These are phyloP conservation scores for Limnodromus scolopaceus DNA, from an alignment of 2,797 vertebrate species.

Conservation along the genomic window DNA sequence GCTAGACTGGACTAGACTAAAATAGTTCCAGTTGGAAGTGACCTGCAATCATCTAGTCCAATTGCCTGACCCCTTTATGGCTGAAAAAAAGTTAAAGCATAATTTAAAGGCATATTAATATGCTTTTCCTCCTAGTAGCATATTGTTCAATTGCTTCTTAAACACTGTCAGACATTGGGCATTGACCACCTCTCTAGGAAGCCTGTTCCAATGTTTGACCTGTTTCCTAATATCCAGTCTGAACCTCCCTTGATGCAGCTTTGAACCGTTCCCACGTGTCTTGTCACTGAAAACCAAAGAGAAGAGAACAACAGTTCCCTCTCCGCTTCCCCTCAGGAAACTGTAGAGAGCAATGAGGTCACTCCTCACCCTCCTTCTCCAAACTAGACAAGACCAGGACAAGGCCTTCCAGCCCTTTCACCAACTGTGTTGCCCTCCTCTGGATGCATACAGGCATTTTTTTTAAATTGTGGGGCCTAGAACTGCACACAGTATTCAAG, in stretches of 20 bases:
- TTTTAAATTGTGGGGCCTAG: not conserved
- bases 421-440: not conserved
- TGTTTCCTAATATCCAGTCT: not conserved
- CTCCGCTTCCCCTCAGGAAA: not conserved
- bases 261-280: not conserved
- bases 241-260: not conserved
- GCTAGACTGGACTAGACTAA: not conserved
- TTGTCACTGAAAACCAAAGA: no score
- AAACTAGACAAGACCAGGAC: not conserved
- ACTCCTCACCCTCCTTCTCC: not conserved
- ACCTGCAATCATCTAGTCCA: not conserved
- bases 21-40: not conserved
- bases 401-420: not conserved
- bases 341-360: not conserved
- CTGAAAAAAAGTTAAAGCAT: not conserved
- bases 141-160: not conserved
- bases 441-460: not conserved
- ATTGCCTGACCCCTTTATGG: not conserved
- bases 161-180: not conserved
- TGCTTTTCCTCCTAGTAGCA: not conserved
- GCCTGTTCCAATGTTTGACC: not conserved
- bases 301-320: not conserved
- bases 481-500: not conserved
- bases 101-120: not conserved
- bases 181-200: not conserved